A percentile compares a stretch with the other conserved stretches of the same genome.
Conservation (phyloP, 2,888 invertebrate genomes). For the Griposia aprilina region DNA sequence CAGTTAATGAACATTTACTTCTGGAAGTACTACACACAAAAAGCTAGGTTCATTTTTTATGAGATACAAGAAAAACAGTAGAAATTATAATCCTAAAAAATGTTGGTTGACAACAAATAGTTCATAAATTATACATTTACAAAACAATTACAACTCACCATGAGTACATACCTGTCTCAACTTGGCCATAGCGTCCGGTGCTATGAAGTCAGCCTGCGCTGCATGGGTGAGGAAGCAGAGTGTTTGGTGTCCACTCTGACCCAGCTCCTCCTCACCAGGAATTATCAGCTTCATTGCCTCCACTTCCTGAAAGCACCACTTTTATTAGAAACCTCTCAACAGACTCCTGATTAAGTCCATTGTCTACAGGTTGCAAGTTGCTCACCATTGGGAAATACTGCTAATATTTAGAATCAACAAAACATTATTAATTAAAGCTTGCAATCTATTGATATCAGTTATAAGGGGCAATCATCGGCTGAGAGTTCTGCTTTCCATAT, state of each 20-base stretch:
- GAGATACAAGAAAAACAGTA: neutral
- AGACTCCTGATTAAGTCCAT: too few relatives aligned
- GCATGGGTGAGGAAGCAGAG: constrained; percentile 98
- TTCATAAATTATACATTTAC: neutral
- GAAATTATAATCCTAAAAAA: neutral
- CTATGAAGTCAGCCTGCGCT: constrained; percentile 97
- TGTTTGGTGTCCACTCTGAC: constrained; percentile 96
- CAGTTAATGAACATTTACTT: neutral
- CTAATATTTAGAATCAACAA: too few relatives aligned
- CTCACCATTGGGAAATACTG: neutral
- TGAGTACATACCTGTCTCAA: constrained; percentile 93
- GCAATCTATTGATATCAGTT: too few relatives aligned
- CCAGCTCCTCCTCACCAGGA: constrained; percentile 97
- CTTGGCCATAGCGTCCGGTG: constrained; percentile 99
- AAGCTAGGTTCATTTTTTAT: neutral
- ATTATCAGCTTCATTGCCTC: constrained; percentile 97
- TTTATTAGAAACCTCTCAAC: neutral
- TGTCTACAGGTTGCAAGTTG: neutral
- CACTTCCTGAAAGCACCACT: constrained; percentile 93
- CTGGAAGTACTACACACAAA: neutral
- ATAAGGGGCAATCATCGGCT: neutral
- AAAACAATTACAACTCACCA: neutral
- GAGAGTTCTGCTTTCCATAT: neutral
- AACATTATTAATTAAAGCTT: too few relatives aligned
- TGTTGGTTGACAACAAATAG: neutral